Evolutionary conservation across 2,888 invertebrate species (phyloP).

Genomic region (Apamea crenata): DNA sequence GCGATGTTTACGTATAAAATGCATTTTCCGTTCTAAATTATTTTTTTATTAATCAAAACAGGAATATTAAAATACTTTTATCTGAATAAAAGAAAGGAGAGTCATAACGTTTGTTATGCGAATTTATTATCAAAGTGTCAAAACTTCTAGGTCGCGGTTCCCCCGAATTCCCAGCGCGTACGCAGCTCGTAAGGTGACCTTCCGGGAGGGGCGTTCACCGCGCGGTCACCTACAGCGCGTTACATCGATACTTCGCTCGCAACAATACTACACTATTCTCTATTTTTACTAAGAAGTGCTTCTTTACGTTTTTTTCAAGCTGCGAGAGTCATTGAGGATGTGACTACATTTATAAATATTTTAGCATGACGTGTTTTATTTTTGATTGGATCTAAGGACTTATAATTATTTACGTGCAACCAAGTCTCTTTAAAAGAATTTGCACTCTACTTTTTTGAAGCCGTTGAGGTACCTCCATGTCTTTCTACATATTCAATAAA

Average conservation of each 20-base stretch:
- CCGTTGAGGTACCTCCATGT: constrained; percentile 23
- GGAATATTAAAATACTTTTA: not conserved
- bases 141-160: constrained; percentile 66
- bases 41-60: not conserved
- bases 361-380: constrained; percentile 16
- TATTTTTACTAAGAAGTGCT: constrained; percentile 63
- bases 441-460: not conserved
- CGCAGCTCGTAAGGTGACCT: constrained; percentile 83
- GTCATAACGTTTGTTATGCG: constrained; percentile 18
- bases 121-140: constrained; percentile 66
- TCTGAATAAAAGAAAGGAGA: constrained; percentile 1
- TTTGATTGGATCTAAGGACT: constrained; percentile 4
- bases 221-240: constrained; percentile 78
- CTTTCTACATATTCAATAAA: not conserved
- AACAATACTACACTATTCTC: constrained; percentile 66
- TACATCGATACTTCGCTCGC: constrained; percentile 33
- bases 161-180: constrained; percentile 78
- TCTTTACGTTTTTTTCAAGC: constrained; percentile 49
- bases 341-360: constrained; percentile 19
- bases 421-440: not conserved
- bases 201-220: constrained; percentile 82
- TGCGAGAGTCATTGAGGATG: constrained; percentile 41
- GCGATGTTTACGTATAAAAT: constrained; percentile 35
- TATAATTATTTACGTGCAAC: not conserved
- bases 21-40: not conserved